A percentile compares a stretch with the other conserved stretches of the same genome.
phyloP scores from a whole-genome alignment of 2,888 invertebrate species.

The Incurvaria masculella region DNA sequence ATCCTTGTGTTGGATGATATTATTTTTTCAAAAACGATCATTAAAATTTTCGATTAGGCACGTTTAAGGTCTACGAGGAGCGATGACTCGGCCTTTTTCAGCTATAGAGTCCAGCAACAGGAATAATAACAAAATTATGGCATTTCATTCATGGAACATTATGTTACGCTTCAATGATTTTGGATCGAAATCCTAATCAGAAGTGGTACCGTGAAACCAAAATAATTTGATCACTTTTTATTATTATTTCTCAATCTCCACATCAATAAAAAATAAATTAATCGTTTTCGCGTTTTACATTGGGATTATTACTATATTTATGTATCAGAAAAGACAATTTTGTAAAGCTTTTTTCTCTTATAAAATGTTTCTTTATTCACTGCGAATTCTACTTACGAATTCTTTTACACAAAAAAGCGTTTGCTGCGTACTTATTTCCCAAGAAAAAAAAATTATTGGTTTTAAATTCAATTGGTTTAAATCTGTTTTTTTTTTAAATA shows the following conservation, averaged over 20 bases:
- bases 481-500: no score
- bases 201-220: neutral
- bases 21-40: slow-evolving; percentile 56
- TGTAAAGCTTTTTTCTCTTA: no score
- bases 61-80: slow-evolving; percentile 35
- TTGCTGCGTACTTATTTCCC: no score
- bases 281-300: no score
- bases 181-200: neutral
- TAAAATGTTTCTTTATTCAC: no score
- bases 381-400: no score
- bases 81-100: slow-evolving; percentile 29
- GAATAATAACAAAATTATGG: neutral
- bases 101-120: neutral
- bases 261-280: no score
- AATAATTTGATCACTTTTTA: neutral
- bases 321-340: no score
- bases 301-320: no score
- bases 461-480: no score
- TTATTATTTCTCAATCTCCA: neutral
- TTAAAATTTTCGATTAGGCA: slow-evolving; percentile 57
- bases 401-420: no score
- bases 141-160: neutral
- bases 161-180: neutral
- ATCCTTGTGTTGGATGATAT: slow-evolving; percentile 51
- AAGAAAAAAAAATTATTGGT: no score